Evolutionary conservation across 2,888 invertebrate genomes (phyloP), one percentile per base, ranked within the genome.

Genomic region (Andrena chrysosceles): DNA sequence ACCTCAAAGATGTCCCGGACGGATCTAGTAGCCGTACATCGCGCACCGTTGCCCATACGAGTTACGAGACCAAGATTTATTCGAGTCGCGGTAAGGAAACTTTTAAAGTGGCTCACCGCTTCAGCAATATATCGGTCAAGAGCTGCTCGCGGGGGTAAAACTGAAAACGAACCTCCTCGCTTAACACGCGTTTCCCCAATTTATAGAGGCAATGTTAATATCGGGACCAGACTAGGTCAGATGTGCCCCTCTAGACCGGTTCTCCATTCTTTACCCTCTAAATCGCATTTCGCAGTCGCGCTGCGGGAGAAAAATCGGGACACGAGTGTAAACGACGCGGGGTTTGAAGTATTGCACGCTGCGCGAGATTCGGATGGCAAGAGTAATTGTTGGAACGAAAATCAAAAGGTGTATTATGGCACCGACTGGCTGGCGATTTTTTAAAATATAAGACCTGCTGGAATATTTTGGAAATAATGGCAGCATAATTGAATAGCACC

Each of bases 91-190:
- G 73, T 35, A 33, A 77, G 73, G 56, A 78, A 83, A 86, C 66
- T 86, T 88, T 80, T 76, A 84, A 87, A 85, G 85, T 84, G 70
- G 79, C 77, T 85, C 77, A 70, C 62, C 72, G 52, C 59, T 70
- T 63, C 56, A 59, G 74, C 69, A 73, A 86, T 85, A 85, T 83
- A 81, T 81, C 62, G 78, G 78, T 78, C 66, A 78, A 62, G 62
- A 54, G 16, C 5, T n/a, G 10, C 33, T 63, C 48, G 2, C n/a
- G 16, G 8, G 23, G n/a, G 4, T 8, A 23, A 60, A 59, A 42
- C 70, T 59, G 33, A 13, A 29, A 48, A 23, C n/a, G 66, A 59
- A 48, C 35, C 59, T 74, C 23, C 67, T 29, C 59, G 70, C 48
- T 60, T 60, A 31, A 29, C 59, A 48, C 20, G 42, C 70, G 59